phyloP scores from a whole-genome alignment of 2,888 invertebrate species.

The Aplocera efformata region DNA sequence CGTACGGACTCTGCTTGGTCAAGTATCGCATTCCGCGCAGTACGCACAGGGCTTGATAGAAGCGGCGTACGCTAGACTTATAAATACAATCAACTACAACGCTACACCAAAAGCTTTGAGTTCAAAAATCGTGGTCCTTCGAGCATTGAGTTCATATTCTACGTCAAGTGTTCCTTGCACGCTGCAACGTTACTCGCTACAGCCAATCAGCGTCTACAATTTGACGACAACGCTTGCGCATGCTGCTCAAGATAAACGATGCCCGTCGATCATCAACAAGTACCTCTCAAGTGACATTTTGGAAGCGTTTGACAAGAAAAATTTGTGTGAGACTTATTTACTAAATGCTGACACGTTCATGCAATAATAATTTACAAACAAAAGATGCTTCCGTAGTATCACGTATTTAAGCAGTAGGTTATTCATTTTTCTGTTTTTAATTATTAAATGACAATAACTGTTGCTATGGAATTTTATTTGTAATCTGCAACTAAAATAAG shows the following conservation, averaged over 20 bases:
- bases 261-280: slow-evolving; percentile 44
- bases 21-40: slow-evolving; percentile 47
- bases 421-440: too few species aligned
- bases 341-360: slow-evolving; percentile 37
- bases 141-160: slow-evolving; percentile 23
- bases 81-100: slow-evolving; percentile 26
- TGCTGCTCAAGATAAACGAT: slow-evolving; percentile 18
- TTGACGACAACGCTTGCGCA: slow-evolving; percentile 24
- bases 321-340: slow-evolving; percentile 49
- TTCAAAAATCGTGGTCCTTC: slow-evolving; percentile 40
- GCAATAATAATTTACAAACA: too few species aligned
- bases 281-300: slow-evolving; percentile 38
- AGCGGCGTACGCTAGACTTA: slow-evolving; percentile 37
- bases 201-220: slow-evolving; percentile 33
- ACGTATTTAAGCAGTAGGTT: too few species aligned
- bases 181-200: slow-evolving; percentile 31
- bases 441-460: too few species aligned
- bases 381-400: too few species aligned
- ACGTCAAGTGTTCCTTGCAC: slow-evolving; percentile 6
- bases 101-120: slow-evolving; percentile 27
- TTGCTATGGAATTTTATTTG: too few species aligned
- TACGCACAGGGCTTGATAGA: slow-evolving; percentile 45
- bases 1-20: slow-evolving; percentile 41
- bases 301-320: slow-evolving; percentile 38
- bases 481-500: too few species aligned